A percentile compares a stretch with the other conserved stretches of the same genome.
phyloP scores from a whole-genome alignment of 2,888 invertebrate genomes.

The Cephus nigrinus region DNA sequence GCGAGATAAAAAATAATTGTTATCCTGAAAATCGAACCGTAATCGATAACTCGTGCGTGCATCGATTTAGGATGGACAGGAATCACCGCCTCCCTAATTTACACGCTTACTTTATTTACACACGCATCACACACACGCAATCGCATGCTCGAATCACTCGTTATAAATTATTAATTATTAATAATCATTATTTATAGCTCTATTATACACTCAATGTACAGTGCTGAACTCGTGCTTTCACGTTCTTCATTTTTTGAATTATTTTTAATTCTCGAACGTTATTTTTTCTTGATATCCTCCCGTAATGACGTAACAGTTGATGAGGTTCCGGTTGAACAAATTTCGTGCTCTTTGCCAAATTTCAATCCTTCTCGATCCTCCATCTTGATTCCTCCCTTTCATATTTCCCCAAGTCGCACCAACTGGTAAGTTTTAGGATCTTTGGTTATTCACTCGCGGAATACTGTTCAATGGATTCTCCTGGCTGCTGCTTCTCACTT shows the following conservation, averaged over 20 bases:
- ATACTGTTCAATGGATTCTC: slow-evolving; percentile 53
- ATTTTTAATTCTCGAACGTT: not conserved
- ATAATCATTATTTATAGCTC: slow-evolving; percentile 25
- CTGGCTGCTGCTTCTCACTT: slow-evolving; percentile 24
- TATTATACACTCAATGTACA: slow-evolving; percentile 44
- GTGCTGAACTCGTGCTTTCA: slow-evolving; percentile 28
- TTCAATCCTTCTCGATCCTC: not conserved
- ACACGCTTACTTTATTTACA: slow-evolving; percentile 32
- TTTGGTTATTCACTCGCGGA: slow-evolving; percentile 61
- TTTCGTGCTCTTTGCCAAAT: not conserved
- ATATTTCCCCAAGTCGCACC: slow-evolving; percentile 23
- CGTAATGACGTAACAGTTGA: not conserved
- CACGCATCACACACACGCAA: slow-evolving; percentile 21
- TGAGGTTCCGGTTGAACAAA: not conserved
- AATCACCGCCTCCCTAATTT: not conserved
- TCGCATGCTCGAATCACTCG: slow-evolving; percentile 20
- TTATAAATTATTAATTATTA: slow-evolving; percentile 38
- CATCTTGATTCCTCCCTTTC: not conserved
- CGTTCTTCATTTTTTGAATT: slow-evolving; percentile 5
- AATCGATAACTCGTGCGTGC: not conserved
- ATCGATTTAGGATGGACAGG: not conserved
- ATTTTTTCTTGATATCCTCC: not conserved
- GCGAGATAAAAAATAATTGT: not conserved
- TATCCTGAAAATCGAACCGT: not conserved
- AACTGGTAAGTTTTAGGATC: slow-evolving; percentile 42